Base-by-base conservation (phyloP, 2,888 invertebrate genomes). In the Drosophila flavopinicola region DNA sequence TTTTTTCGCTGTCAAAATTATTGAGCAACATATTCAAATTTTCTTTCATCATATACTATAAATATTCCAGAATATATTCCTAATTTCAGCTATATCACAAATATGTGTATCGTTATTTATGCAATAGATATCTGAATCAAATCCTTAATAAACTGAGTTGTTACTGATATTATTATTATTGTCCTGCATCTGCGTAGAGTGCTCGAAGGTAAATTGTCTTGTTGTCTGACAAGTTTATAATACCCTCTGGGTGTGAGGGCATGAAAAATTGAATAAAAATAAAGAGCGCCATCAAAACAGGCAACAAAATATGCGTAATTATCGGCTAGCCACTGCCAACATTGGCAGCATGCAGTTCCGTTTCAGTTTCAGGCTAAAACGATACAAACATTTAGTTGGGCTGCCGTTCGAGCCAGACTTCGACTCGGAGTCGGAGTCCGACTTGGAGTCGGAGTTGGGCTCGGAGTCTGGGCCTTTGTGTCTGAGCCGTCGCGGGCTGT, bases 281-380 rank as follows among this genome's bases (percentile, higher is more conserved):
- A 74, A 86, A 84, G 67, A 74, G 58, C 66, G 70, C 70, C 82
- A 74, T 80, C 79, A 80, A 86, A 80, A 80, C 79, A 84, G 85
- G 82, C 85, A 80, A 80, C 87, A 83, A 83, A 80, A 83, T 87
- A 83, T 83, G 83, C 85, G 86, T 83, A 83, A 83, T 83, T 83
- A 87, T 84, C 87, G 85, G 41, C 66, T 86, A 70, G 75, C 49
- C 74, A 65, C 42, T 29, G 7, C 27, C 17, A 11, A 1, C 30
- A 20, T 49, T 67, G 58, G 70, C 53, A 59, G 39, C 13, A n/a
- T 0, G 6, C 15, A n/a, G 7, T 20, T 44, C 25, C 38, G 24
- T 71, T 76, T 73, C 73, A 54, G 57, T 41, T 35, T 7, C 48
- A 23, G 45, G 23, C 41, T 17, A 48, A 30, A 65, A 63, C 37